Base-by-base conservation (phyloP, 2,797 vertebrate genomes). In the Rhynchonycteris naso region DNA sequence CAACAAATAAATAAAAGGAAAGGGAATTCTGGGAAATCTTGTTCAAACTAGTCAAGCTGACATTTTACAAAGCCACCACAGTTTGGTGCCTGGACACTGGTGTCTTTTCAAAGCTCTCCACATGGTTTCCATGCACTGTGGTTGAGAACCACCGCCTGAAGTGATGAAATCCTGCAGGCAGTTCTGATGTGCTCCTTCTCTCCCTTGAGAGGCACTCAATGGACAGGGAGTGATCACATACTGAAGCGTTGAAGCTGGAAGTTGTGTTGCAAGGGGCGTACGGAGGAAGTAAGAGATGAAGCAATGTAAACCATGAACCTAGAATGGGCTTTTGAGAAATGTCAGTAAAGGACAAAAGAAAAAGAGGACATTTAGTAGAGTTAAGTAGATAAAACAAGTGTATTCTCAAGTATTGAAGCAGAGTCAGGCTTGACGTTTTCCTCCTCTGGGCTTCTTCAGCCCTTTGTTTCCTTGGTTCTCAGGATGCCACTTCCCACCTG, bases 241-340 rank as follows among this genome's bases (percentile, higher is more conserved):
- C 63, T 22, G 18, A 30, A 92, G 38, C 52, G 81, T 59, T 24
- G 84, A 88, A 88, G 47, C 13, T 28, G 52, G 63, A 54, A 38
- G 38, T 47, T 86, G n/a, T 88, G 94, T 91, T 52, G 93, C 71
- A 96, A 96, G 33, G 24, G 21, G 9, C 43, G 7, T 43, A 1
- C 87, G 88, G 90, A 86, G 91, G 92, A 95, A 93, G 86, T 91
- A 2, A 54, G 89, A 9, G 26, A 38, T 95, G 91, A 93, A 82
- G 95, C 94, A 95, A 84, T 21, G 58, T 72, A 87, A 63, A 54
- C 90, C 8, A 1, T 5, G 54, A 19, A 26, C 47, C 10, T 43
- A 28, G 61, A 52, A 43, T 21, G 1, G 11, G 69, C 68, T 88
- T 78, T 86, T 59, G 86, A 91, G 61, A 90, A 95, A 43, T 59